Base-by-base conservation (phyloP, 2,113 vertebrate species). In the Cyanoramphus novaezelandiae region DNA sequence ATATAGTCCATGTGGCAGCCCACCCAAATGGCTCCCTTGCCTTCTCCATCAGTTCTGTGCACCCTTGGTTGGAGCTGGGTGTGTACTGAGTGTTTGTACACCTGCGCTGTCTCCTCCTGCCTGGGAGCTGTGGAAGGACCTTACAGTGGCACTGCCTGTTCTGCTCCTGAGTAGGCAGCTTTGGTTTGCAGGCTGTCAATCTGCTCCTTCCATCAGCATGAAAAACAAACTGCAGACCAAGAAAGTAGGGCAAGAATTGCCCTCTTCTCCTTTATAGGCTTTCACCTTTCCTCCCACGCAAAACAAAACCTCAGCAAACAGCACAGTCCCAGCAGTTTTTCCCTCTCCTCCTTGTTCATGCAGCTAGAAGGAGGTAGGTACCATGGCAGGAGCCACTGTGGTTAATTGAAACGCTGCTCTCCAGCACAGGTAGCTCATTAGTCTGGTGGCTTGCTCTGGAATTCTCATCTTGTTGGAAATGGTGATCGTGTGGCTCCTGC, bases 361-460 rank as follows among this genome's bases (percentile, higher is more conserved):
- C 65, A 78, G 69, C 77, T 74, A 77, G 63, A 83, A 91, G 55
- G 89, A 46, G 47, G 69, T 59, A 62, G 74, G 83, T 59, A 44
- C 37, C 2, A 5, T 1, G 0, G 64, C 3, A 2, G 29, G 47
- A 75, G 47, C 82, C 3, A 3, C 63, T 14, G 62, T 21, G 41
- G 46, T 93, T 97, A 85, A 97, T 92, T 88, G 96, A 92, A 90
- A 80, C 8, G 1, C 81, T 79, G 82, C 87, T 96, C 47, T 94
- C 59, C 64, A 83, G 72, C 18, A 6, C 27, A 49, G 85, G 84
- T 65, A 91, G 90, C 96, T 97, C 96, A 95, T 97, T 97, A 97
- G 92, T 29, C 70, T 2, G 16, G 53, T 49, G 59, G 65, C 83
- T 95, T 79, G 91, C 67, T 88, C 91, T 74, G 96, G 91, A 95